Evolutionary conservation across 2,888 invertebrate species (phyloP), one percentile per base, ranked within the genome.

Genomic region (Nowickia ferox): DNA sequence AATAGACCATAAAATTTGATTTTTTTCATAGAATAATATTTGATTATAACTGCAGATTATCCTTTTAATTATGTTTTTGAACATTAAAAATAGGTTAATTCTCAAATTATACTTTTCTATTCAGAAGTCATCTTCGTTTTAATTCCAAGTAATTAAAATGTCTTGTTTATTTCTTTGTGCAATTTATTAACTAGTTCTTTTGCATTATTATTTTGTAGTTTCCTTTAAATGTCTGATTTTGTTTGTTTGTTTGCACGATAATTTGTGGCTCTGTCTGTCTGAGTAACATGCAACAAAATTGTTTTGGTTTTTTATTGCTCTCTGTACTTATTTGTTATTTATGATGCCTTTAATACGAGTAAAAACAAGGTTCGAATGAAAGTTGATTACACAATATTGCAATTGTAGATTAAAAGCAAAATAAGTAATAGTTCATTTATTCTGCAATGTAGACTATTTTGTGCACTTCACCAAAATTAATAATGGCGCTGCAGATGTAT

Each of bases 301-400:
- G 15, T 57, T 38, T 48, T 51, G 10, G 1, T 19, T 63, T 40
- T 71, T 17, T 5, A 46, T n/a, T 42, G 11, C 53, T 55, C 61
- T 61, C 57, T 51, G 38, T 44, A 42, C 48, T 79, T 75, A 78
- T 85, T 77, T 78, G 69, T 85, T 78, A 86, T 86, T 86, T 86
- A 83, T 77, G 82, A 78, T 79, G 53, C 66, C 83, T 61, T 82
- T 83, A 79, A 79, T 82, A 72, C 59, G 79, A 82, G 61, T 44
- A 48, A 40, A 48, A 82, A 71, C 51, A 48, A 40, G 55, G 38
- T 59, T 71, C 71, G 79, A 79, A 78, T 71, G 40, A 42, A 82
- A 86, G 79, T 86, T 82, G 82, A 86, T 82, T 65, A 71, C 53
- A 59, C 61, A 68, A 68, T 69, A 19, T 15, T 65, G 9, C 61